phyloP scores from a whole-genome alignment of 1,140 invertebrate species.

The Himalopsyche phryganea region DNA sequence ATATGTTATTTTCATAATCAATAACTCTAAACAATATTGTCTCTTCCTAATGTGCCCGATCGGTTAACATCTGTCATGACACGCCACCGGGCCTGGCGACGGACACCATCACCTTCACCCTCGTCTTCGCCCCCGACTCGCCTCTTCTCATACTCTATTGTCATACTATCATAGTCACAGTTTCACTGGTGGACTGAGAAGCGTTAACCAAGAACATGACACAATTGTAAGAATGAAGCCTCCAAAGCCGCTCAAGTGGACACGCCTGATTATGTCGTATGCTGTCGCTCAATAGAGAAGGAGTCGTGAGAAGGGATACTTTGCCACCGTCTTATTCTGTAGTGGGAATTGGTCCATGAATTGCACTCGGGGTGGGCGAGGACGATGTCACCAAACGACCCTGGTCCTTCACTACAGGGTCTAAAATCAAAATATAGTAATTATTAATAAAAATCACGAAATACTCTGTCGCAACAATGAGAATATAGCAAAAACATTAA shows the following conservation, averaged over 20 bases:
- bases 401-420: conserved; percentile 88
- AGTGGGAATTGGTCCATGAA: conserved; percentile 53
- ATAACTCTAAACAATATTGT: conserved; percentile 34
- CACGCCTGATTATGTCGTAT: conserved; percentile 18
- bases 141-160: conserved; percentile 17
- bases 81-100: conserved; percentile 6
- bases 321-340: conserved; percentile 41
- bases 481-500: too few species aligned
- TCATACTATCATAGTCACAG: conserved; percentile 12
- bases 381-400: conserved; percentile 61
- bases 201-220: too few species aligned
- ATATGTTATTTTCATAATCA: conserved; percentile 35
- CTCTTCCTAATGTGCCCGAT: conserved; percentile 27
- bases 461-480: too few species aligned
- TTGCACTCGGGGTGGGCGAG: conserved; percentile 48
- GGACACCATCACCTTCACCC: background rate
- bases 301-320: conserved; percentile 13
- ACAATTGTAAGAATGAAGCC: background rate
- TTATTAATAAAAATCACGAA: too few species aligned
- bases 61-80: conserved; percentile 1
- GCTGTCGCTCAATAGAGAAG: background rate
- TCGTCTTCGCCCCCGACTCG: background rate
- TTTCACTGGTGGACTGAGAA: conserved; percentile 15
- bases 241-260: background rate
- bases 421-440: conserved; percentile 56